Evolutionary conservation across 2,113 vertebrate species (phyloP), one percentile per base, ranked within the genome.

Genomic region (Artemisiospiza belli): DNA sequence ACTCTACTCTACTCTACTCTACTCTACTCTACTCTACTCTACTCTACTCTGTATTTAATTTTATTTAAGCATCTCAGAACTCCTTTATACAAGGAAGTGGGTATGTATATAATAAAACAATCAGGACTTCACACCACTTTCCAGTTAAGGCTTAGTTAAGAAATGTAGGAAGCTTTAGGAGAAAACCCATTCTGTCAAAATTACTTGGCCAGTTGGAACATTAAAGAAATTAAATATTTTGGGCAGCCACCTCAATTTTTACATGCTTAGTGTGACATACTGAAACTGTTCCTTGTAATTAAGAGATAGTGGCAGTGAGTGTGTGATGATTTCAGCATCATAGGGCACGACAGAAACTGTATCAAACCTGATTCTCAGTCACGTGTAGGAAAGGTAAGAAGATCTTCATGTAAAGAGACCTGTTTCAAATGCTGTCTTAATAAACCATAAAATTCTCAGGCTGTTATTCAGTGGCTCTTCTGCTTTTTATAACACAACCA

Each of bases 401-500:
- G n/a, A 69, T n/a, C 55, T 90, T 63, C 15, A 83, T 63, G 52
- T 41, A 83, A 95, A 93, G 63, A 70, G 41, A 80, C 7, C 27
- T 84, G 6, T 75, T 95, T 95, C 70, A 79, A 68, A 89, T 43
- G n/a, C 22, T 91, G 10, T 54, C 28, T 82, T 73, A 92, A 89
- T 57, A 83, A 28, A 88, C 22, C 52, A 15, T 74, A 70, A 63
- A 77, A 80, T 69, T 90, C 59, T 69, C 37, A 81, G 78, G 39
- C 43, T 95, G 46, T 77, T 80, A 58, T 23, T 85, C 9, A 2
- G 2, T 75, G n/a, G 27, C n/a, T 87, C 64, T 87, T 89, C 33
- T 83, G 63, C 25, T 70, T 92, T 66, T 93, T 55, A 74, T 74
- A 90, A 86, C 23, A 46, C 12, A 52, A 19, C 11, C 33, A 44